Percentiles rank a stretch among this genome's conserved stretches.
Conservation (phyloP, 2,888 invertebrate genomes). For the Melanostoma scalare region DNA sequence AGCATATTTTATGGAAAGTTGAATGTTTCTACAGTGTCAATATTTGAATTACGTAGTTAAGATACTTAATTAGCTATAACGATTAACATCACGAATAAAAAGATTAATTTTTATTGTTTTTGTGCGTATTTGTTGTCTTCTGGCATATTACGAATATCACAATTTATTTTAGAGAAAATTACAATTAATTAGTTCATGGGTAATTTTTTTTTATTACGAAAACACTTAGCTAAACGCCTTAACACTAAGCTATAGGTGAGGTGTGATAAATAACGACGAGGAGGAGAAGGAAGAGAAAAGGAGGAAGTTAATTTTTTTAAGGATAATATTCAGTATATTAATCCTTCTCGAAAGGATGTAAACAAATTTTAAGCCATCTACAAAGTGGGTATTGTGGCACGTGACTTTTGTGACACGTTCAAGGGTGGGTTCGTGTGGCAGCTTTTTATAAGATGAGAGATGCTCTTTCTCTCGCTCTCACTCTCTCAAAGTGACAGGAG, state of each 20-base stretch:
- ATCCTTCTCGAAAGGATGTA: slow-evolving; percentile 61
- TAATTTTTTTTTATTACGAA: not conserved
- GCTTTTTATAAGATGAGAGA: slow-evolving; percentile 29
- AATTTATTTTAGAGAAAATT: slow-evolving; percentile 15
- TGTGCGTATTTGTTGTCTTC: slow-evolving; percentile 68
- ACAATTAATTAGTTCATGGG: not conserved
- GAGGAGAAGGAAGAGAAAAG: no score
- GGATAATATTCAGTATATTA: slow-evolving; percentile 22
- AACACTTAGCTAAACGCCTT: no score
- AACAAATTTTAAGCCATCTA: slow-evolving; percentile 66
- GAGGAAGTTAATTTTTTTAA: slow-evolving; percentile 18
- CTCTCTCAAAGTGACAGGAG: slow-evolving; percentile 43
- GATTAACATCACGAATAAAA: slow-evolving; percentile 52
- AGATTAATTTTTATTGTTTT: slow-evolving; percentile 48
- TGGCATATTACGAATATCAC: slow-evolving; percentile 56
- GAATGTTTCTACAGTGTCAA: not conserved
- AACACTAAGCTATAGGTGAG: no score
- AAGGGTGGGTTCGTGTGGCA: slow-evolving; percentile 62
- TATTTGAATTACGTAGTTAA: not conserved
- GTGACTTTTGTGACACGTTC: slow-evolving; percentile 64
- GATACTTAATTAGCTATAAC: not conserved
- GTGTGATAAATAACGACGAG: no score
- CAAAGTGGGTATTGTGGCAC: slow-evolving; percentile 54
- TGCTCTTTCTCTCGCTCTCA: not conserved
- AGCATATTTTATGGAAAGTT: slow-evolving; percentile 3